phyloP scores from a whole-genome alignment of 2,888 invertebrate genomes.

The Cantharis nigra region DNA sequence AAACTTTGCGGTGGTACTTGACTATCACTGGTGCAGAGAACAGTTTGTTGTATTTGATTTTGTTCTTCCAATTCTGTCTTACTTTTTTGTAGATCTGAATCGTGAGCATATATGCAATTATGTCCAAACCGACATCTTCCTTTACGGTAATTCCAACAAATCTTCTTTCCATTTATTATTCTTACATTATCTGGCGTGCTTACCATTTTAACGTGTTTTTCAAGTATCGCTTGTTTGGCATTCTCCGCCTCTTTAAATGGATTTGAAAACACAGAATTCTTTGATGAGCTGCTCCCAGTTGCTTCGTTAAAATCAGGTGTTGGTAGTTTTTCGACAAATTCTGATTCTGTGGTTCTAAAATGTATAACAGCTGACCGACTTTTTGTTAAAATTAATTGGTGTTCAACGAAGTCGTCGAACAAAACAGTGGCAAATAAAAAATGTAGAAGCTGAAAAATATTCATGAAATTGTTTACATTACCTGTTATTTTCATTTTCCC shows the following conservation, averaged over 20 bases:
- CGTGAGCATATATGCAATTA: conserved; percentile 90
- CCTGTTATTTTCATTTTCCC: conserved; percentile 52
- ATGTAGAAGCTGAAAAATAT: background rate
- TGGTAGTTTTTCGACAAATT: conserved; percentile 54
- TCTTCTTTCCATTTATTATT: conserved; percentile 83
- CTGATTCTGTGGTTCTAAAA: conserved; percentile 45
- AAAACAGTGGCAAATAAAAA: background rate
- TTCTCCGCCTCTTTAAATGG: conserved; percentile 85
- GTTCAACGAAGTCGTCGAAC: conserved; percentile 29
- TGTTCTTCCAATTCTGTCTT: conserved; percentile 63
- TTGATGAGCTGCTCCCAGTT: conserved; percentile 52
- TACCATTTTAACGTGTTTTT: conserved; percentile 93
- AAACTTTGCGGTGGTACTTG: background rate
- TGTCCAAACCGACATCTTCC: conserved; percentile 90
- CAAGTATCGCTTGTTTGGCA: conserved; percentile 83
- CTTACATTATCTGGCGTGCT: conserved; percentile 69
- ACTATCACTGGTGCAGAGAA: conserved; percentile 44
- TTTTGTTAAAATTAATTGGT: conserved; percentile 49
- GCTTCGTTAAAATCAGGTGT: conserved; percentile 66
- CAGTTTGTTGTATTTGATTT: conserved; percentile 56
- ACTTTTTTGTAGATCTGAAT: conserved; percentile 77
- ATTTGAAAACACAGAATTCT: conserved; percentile 83
- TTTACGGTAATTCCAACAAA: conserved; percentile 92
- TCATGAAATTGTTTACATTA: conserved; percentile 34
- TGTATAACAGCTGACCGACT: conserved; percentile 53